These are phyloP conservation scores for Nipponia nippon DNA, from an alignment of 2,113 vertebrate genomes.

Conservation along the genomic window DNA sequence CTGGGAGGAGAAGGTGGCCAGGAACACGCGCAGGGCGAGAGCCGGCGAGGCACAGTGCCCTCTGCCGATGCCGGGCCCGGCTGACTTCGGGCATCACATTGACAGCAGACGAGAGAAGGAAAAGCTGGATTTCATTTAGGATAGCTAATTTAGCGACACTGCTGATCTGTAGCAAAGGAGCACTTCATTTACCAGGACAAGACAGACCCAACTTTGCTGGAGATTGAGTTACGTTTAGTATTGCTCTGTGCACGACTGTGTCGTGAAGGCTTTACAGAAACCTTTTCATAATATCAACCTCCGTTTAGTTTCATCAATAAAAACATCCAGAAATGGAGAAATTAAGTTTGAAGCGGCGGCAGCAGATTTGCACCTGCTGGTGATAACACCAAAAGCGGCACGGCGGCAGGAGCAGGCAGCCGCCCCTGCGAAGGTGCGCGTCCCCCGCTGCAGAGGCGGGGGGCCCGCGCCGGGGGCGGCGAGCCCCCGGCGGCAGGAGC, in stretches of 20 bases:
- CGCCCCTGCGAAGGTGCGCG: accelerated
- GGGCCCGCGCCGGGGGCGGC: too few species aligned
- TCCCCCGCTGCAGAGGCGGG: background rate
- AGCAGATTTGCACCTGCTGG: background rate
- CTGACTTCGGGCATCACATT: background rate
- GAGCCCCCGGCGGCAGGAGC: too few species aligned
- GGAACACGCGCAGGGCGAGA: background rate
- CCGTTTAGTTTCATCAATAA: accelerated
- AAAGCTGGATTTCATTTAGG: accelerated
- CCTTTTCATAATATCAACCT: accelerated
- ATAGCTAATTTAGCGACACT: accelerated
- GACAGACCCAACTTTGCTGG: background rate
- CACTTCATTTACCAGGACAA: accelerated
- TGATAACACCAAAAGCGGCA: background rate
- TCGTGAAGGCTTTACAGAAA: accelerated
- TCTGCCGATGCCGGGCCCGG: background rate
- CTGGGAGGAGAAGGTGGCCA: background rate
- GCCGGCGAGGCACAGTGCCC: background rate
- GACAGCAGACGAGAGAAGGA: background rate
- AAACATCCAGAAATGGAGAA: background rate
- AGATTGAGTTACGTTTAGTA: accelerated
- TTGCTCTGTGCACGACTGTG: accelerated
- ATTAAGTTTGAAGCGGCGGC: accelerated
- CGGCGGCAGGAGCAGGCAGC: accelerated
- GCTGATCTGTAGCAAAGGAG: background rate